Evolutionary conservation across 2,888 invertebrate species (phyloP).

Genomic region (Melanotus villosus): DNA sequence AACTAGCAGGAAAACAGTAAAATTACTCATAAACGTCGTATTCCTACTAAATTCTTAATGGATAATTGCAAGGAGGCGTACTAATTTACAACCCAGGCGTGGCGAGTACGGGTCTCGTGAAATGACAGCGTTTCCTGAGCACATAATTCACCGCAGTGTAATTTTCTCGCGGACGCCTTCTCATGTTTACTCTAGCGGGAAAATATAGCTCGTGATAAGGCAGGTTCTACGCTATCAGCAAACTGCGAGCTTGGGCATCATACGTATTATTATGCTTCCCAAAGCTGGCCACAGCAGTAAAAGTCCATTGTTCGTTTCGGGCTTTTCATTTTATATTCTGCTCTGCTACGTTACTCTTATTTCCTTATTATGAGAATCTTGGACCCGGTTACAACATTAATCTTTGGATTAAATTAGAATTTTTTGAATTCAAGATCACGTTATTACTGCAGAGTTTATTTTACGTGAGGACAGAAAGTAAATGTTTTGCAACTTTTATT

Average conservation of each 20-base stretch:
- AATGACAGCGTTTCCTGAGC: slow-evolving; percentile 52
- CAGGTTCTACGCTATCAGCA: slow-evolving; percentile 64
- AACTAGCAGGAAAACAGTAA: neutral
- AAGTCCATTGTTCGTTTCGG: slow-evolving; percentile 33
- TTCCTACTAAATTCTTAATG: slow-evolving; percentile 37
- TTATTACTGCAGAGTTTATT: no score
- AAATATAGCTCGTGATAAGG: slow-evolving; percentile 67
- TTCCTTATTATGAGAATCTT: no score
- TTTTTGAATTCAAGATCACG: no score
- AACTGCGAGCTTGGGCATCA: slow-evolving; percentile 51
- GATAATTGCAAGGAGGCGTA: slow-evolving; percentile 45
- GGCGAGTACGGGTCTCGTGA: slow-evolving; percentile 44
- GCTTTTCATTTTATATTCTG: slow-evolving; percentile 6
- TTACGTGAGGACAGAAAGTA: no score
- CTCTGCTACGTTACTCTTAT: neutral
- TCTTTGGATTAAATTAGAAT: no score
- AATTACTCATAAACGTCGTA: slow-evolving; percentile 9
- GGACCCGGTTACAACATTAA: no score
- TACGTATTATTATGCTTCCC: slow-evolving; percentile 42
- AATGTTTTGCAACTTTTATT: no score
- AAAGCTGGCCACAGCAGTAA: slow-evolving; percentile 32
- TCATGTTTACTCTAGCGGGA: slow-evolving; percentile 56
- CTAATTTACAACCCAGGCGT: slow-evolving; percentile 49
- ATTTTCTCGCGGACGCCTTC: slow-evolving; percentile 60
- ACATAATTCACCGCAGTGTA: slow-evolving; percentile 61